phyloP scores from a whole-genome alignment of 2,888 invertebrate genomes.

The Onchidella celtica region DNA sequence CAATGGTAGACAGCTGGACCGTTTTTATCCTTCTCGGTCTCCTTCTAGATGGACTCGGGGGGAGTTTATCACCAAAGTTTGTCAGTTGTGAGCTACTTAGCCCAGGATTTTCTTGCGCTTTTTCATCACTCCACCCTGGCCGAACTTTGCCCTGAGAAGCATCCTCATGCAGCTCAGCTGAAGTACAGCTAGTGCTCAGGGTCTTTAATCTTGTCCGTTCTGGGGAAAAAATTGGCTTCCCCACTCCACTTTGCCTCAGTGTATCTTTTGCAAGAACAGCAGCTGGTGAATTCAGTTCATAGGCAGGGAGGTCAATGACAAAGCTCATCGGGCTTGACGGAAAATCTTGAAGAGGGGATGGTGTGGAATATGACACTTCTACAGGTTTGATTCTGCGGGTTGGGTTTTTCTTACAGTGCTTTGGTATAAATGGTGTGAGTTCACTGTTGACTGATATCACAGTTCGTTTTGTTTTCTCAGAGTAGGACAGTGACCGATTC shows the following conservation, averaged over 20 bases:
- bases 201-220: too few species aligned
- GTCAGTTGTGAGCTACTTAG: too few species aligned
- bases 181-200: too few species aligned
- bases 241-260: neutral
- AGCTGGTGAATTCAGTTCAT: slow-evolving; percentile 10
- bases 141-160: too few species aligned
- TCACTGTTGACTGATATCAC: slow-evolving; percentile 39
- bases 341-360: slow-evolving; percentile 42
- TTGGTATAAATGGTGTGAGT: slow-evolving; percentile 27
- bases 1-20: slow-evolving; percentile 10
- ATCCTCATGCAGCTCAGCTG: too few species aligned
- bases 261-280: neutral
- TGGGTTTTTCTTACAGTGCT: slow-evolving; percentile 30
- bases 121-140: too few species aligned
- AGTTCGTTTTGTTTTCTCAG: neutral
- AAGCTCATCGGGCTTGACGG: slow-evolving; percentile 30
- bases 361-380: slow-evolving; percentile 24
- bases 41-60: slow-evolving; percentile 33
- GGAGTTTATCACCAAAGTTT: slow-evolving; percentile 13
- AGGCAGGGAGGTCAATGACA: neutral
- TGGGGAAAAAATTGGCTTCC: neutral
- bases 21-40: slow-evolving; percentile 17
- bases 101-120: too few species aligned
- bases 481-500: neutral
- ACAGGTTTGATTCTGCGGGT: slow-evolving; percentile 30